Conservation (phyloP, 2,888 invertebrate species). For the Cosmorhoe ocellata region DNA sequence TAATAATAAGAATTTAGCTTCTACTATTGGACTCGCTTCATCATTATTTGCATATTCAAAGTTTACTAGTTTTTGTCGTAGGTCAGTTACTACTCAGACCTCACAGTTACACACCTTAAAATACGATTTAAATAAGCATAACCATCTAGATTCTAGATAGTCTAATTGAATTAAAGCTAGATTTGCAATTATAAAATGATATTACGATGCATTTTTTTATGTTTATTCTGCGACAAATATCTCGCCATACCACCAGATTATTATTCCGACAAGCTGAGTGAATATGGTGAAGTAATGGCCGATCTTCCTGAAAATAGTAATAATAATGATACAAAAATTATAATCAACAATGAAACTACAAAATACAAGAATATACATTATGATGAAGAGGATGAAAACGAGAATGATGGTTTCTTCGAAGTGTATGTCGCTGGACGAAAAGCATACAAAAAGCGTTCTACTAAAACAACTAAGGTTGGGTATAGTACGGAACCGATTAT, state of each 20-base stretch:
- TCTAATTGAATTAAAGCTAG: neutral
- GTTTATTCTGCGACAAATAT: conserved; percentile 3
- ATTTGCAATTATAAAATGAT: conserved; percentile 2
- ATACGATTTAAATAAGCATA: neutral
- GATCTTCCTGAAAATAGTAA: conserved; percentile 13
- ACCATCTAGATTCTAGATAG: conserved; percentile 4
- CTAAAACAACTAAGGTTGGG: neutral
- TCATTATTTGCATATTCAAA: too few relatives aligned
- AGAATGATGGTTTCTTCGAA: conserved; percentile 8
- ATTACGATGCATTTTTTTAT: neutral
- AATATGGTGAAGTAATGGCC: conserved; percentile 31
- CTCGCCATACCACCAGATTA: conserved; percentile 21
- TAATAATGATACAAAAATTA: neutral
- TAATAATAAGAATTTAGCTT: too few relatives aligned
- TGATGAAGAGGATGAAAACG: conserved; percentile 5
- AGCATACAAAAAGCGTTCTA: neutral
- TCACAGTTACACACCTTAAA: too few relatives aligned
- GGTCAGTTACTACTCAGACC: too few relatives aligned
- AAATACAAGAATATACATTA: neutral
- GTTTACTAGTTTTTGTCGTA: too few relatives aligned
- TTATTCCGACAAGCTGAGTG: conserved; percentile 27
- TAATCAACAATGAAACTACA: neutral
- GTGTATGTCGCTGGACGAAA: conserved; percentile 11
- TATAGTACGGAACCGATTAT: conserved; percentile 8
- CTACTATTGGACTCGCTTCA: too few relatives aligned